Conservation (phyloP, 2,113 vertebrate genomes). For the Tautogolabrus adspersus region DNA sequence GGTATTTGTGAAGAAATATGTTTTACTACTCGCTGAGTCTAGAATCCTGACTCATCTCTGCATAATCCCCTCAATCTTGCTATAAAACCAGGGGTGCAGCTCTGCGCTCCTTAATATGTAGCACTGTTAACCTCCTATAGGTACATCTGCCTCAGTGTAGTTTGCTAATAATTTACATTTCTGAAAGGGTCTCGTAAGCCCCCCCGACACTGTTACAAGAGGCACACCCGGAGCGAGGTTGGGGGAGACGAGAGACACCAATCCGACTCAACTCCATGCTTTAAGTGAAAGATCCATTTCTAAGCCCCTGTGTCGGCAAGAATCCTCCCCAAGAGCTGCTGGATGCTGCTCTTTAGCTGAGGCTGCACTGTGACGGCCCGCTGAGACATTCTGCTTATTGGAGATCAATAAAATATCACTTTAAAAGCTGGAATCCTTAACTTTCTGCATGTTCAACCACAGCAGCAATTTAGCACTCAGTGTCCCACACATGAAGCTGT, state of each 20-base stretch:
- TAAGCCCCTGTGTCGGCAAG: conserved; percentile 25
- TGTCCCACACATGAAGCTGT: conserved; percentile 15
- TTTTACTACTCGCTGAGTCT: conserved; percentile 10
- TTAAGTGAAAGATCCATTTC: conserved; percentile 46
- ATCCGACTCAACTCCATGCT: not conserved
- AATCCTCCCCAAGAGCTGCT: conserved; percentile 20
- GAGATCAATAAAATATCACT: conserved; percentile 49
- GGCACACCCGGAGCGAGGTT: conserved; percentile 3
- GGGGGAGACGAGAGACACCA: conserved; percentile 20
- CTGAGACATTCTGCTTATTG: conserved; percentile 6
- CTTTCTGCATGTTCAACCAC: conserved; percentile 9
- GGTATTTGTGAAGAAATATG: not conserved
- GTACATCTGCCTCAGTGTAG: conserved; percentile 7
- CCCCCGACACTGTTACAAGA: conserved; percentile 13
- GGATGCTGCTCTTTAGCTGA: conserved; percentile 46
- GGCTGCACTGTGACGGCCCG: conserved; percentile 20
- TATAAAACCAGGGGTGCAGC: conserved; percentile 14
- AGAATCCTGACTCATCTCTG: conserved; percentile 36
- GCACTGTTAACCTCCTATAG: not conserved
- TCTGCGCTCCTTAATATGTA: conserved; percentile 2
- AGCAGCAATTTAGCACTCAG: conserved; percentile 1
- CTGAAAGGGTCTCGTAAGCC: conserved; percentile 16
- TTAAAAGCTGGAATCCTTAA: conserved; percentile 35
- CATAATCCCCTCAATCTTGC: conserved; percentile 14
- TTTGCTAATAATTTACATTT: conserved; percentile 37